These are phyloP conservation scores for Stichodactyla helianthus DNA, from an alignment of 64 coral and sea anemone genomes.

Conservation along the genomic window DNA sequence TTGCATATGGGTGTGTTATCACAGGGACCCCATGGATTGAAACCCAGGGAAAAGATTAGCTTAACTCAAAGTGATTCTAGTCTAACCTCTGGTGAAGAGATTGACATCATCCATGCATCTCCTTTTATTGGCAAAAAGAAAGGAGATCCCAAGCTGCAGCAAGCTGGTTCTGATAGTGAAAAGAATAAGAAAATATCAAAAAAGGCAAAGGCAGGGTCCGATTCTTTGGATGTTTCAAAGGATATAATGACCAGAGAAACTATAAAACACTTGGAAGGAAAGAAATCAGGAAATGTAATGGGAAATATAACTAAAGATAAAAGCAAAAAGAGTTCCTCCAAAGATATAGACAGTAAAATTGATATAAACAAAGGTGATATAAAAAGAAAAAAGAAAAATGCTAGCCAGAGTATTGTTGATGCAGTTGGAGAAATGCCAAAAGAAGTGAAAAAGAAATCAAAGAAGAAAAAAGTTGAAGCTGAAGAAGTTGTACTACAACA, in stretches of 20 bases:
- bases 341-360: background rate
- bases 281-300: background rate
- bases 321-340: background rate
- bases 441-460: conserved; percentile 26
- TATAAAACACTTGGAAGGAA: background rate
- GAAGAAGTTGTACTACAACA: background rate
- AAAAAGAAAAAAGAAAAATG: conserved; percentile 9
- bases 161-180: background rate
- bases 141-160: background rate
- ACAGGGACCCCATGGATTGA: background rate
- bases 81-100: background rate
- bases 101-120: background rate
- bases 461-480: background rate
- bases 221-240: background rate
- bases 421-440: background rate
- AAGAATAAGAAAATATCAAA: background rate
- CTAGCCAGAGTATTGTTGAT: background rate
- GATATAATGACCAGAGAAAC: background rate
- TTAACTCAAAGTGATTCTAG: background rate
- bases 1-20: background rate
- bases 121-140: background rate
- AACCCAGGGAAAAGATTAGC: background rate
- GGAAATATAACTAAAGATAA: background rate
- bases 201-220: background rate
- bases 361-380: background rate